A percentile compares a stretch with the other conserved stretches of the same genome.
Conservation (phyloP, 2,113 vertebrate genomes). For the Brienomyrus brachyistius region DNA sequence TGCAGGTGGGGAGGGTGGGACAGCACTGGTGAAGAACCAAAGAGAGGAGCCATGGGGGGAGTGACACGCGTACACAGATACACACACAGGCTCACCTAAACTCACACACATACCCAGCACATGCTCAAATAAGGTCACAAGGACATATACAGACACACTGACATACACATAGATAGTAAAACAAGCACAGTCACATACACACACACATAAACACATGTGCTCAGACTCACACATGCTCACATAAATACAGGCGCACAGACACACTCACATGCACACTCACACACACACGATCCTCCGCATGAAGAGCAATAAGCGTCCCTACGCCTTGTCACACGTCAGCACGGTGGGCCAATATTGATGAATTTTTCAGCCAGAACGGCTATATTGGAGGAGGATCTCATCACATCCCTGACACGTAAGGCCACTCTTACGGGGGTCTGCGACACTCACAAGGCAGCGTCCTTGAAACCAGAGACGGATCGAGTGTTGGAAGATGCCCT, state of each 20-base stretch:
- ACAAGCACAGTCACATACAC: neutral
- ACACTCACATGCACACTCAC: neutral
- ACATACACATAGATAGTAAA: neutral
- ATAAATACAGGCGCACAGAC: neutral
- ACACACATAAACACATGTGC: neutral
- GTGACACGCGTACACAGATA: neutral
- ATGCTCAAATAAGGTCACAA: neutral
- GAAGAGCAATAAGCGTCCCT: neutral
- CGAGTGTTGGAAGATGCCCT: constrained; percentile 1
- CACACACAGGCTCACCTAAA: neutral
- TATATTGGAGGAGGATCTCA: neutral
- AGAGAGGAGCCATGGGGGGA: neutral
- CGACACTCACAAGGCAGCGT: neutral
- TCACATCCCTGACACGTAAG: neutral
- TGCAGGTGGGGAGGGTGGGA: neutral
- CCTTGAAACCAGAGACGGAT: constrained; percentile 4
- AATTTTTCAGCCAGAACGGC: neutral
- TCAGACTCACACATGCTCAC: neutral
- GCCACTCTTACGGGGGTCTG: neutral
- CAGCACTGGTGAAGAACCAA: neutral
- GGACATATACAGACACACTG: neutral
- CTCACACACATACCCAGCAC: neutral
- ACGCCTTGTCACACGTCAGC: neutral
- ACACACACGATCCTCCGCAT: neutral
- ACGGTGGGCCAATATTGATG: neutral